phyloP scores from a whole-genome alignment of 2,888 invertebrate species.

The Ophion obscuratus region DNA sequence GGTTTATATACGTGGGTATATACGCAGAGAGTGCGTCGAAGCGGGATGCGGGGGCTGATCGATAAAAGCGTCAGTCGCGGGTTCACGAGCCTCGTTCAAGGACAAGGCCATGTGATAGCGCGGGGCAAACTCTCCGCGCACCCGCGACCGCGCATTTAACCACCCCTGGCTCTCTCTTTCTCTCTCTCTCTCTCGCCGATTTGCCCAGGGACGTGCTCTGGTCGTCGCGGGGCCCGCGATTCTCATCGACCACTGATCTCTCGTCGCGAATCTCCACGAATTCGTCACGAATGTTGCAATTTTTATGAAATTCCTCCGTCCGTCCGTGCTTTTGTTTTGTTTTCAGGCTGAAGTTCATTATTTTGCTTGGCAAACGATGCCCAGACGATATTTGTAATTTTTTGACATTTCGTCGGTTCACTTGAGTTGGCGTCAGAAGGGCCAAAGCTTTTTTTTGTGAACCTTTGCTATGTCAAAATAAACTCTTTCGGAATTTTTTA shows the following conservation, averaged over 20 bases:
- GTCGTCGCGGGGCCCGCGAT: not conserved
- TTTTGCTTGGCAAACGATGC: not conserved
- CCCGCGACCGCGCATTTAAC: slow-evolving; percentile 81
- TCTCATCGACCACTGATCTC: not conserved
- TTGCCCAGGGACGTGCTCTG: slow-evolving; percentile 61
- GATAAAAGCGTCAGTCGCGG: slow-evolving; percentile 82
- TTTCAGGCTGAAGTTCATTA: no score
- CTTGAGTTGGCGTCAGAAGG: not conserved
- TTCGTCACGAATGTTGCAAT: not conserved
- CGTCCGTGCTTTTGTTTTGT: no score
- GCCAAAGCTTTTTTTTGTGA: no score
- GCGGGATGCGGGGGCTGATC: slow-evolving; percentile 84
- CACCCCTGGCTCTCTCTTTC: slow-evolving; percentile 74
- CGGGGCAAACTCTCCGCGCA: slow-evolving; percentile 77
- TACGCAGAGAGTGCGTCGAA: slow-evolving; percentile 78
- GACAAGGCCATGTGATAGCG: slow-evolving; percentile 86
- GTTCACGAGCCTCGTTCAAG: slow-evolving; percentile 85
- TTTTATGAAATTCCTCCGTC: no score
- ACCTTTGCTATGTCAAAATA: not conserved
- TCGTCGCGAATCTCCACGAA: not conserved
- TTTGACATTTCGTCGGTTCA: not conserved
- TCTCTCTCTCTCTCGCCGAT: slow-evolving; percentile 19
- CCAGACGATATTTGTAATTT: not conserved
- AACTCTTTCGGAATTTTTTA: not conserved
- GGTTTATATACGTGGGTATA: slow-evolving; percentile 47